Evolutionary conservation across 2,113 vertebrate genomes (phyloP), one percentile per base, ranked within the genome.

Genomic region (Dasyornis broadbenti): DNA sequence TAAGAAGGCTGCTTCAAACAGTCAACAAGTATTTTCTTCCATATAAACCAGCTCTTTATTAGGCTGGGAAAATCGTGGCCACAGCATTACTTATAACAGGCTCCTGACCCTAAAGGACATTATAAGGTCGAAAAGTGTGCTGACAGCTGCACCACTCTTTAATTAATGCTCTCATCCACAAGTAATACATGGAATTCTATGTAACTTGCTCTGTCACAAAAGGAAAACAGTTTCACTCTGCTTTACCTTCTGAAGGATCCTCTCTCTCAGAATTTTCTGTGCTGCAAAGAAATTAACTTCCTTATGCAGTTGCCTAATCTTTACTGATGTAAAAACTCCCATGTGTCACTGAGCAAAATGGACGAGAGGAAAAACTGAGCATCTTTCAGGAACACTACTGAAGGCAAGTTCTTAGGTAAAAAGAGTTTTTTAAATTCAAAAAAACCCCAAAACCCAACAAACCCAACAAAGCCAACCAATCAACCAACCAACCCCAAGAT

Each of bases 1-100:
- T 92, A 78, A 94, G 73, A 64, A 53, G 16, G 44, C 26, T 70
- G 44, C 79, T 83, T 91, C 80, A 78, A 63, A 53, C 19, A 78
- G 68, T 26, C 73, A 89, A 79, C 23, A 80, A 82, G 40, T n/a
- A 56, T 71, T 94, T 89, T 15, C 35, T 77, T 76, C 37, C 35
- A 23, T 27, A 35, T 31, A 64, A 91, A 53, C 27, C 28, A 81
- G n/a, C 5, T 52, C 17, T 70, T 72, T n/a, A 31, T 75, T 59
- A 37, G 33, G 24, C 35, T 61, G 54, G 23, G 54, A 65, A 73
- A 86, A 82, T 0, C 72, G 13, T 6, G 26, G 28, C 28, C 53
- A 61, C 42, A 37, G 33, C 35, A 57, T 66, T 47, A 39, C 30
- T 64, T 3, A 1, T 39, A 50, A 31, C 6, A 76, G 35, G 35